phyloP scores from a whole-genome alignment of 2,113 vertebrate species.

The Cyanoramphus novaezelandiae region DNA sequence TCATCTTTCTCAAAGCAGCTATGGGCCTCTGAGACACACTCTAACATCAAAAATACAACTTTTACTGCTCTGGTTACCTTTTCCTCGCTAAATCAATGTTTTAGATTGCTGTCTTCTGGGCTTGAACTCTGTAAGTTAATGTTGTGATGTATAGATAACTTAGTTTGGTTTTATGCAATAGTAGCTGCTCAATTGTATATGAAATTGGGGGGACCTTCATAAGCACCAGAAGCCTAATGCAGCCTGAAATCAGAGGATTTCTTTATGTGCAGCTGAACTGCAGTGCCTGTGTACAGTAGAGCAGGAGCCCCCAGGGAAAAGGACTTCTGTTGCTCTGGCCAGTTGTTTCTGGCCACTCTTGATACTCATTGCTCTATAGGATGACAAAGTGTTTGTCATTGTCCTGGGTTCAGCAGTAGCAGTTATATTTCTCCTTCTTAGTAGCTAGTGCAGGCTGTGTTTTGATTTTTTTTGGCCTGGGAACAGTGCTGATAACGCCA shows the following conservation, averaged over 20 bases:
- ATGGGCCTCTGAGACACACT: not conserved
- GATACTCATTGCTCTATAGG: too few species aligned
- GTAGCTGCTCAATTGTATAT: not conserved
- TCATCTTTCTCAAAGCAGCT: not conserved
- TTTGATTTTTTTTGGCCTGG: too few species aligned
- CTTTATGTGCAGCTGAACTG: not conserved
- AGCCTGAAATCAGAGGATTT: not conserved
- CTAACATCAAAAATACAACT: not conserved
- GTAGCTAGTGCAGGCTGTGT: too few species aligned
- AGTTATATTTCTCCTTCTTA: too few species aligned
- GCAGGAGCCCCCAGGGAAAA: not conserved
- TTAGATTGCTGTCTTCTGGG: not conserved
- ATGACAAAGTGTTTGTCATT: not conserved
- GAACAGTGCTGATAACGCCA: too few species aligned
- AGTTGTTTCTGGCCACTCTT: not conserved
- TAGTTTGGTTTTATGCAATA: not conserved
- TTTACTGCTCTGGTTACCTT: not conserved
- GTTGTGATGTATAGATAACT: not conserved
- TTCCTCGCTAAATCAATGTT: not conserved
- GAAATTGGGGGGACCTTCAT: not conserved
- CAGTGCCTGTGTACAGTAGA: fast-evolving
- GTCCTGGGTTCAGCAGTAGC: too few species aligned
- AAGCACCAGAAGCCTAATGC: not conserved
- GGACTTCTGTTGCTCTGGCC: not conserved
- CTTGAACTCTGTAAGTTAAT: not conserved